Percentiles rank a stretch among this genome's conserved stretches.
phyloP scores from a whole-genome alignment of 2,797 vertebrate species.

The Oreochromis mossambicus region DNA sequence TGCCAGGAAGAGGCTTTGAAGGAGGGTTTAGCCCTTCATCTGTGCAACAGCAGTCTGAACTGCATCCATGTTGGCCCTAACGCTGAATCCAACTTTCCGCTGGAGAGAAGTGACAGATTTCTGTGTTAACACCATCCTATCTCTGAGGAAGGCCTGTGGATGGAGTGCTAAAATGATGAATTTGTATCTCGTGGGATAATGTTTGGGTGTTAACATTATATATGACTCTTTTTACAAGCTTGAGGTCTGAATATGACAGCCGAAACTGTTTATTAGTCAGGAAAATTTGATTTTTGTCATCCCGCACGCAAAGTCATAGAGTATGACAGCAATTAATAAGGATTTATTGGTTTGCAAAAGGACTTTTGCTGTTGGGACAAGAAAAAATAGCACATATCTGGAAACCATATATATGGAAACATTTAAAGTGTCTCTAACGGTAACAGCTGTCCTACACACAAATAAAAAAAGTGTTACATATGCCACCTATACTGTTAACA shows the following conservation, averaged over 20 bases:
- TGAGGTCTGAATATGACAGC: not conserved
- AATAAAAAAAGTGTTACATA: not conserved
- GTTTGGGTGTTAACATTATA: constrained; percentile 15
- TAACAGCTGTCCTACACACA: not conserved
- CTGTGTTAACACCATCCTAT: not conserved
- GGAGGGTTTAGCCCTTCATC: not conserved
- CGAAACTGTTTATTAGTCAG: not conserved
- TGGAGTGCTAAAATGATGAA: constrained; percentile 1
- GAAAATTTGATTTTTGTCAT: not conserved
- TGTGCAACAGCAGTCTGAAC: constrained; percentile 23
- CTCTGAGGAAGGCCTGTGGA: not conserved
- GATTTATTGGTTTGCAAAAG: not conserved
- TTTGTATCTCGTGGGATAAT: not conserved
- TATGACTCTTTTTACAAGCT: not conserved
- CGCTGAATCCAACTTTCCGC: not conserved
- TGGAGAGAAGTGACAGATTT: constrained; percentile 2
- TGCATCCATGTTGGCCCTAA: not conserved
- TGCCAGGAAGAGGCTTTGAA: not conserved
- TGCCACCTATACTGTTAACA: not conserved
- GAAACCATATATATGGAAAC: not conserved
- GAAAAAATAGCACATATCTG: not conserved
- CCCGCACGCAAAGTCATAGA: not conserved
- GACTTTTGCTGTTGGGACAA: not conserved
- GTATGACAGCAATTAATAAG: not conserved
- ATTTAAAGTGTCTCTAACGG: not conserved